Conservation (phyloP, 2,113 vertebrate genomes). For the Vidua chalybeata region DNA sequence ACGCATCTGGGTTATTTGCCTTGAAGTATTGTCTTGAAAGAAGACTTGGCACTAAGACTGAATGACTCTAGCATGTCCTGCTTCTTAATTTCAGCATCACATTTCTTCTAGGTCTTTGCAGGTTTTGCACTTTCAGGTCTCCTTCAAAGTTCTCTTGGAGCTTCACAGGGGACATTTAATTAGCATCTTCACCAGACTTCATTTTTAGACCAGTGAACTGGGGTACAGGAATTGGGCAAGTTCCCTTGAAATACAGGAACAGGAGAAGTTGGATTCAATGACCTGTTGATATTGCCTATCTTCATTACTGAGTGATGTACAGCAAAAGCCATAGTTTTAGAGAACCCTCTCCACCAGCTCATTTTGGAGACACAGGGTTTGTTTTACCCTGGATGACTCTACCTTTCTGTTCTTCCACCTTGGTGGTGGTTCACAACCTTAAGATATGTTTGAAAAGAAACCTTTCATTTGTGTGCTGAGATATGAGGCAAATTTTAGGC, state of each 20-base stretch:
- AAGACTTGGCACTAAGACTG: background rate
- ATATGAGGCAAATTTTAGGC: background rate
- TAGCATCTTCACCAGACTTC: background rate
- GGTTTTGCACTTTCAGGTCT: background rate
- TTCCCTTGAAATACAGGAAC: background rate
- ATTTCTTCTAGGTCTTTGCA: background rate
- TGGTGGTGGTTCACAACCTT: background rate
- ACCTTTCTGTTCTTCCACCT: background rate
- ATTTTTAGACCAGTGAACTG: background rate
- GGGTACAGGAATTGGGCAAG: background rate
- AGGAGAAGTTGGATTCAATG: background rate
- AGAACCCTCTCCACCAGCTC: background rate
- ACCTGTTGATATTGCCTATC: background rate
- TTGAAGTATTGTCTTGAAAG: background rate
- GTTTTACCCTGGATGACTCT: background rate
- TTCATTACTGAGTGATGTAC: background rate
- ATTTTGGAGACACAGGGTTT: background rate
- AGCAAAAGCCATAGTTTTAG: background rate
- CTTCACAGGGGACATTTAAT: background rate
- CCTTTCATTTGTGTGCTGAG: background rate
- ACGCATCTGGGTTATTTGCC: background rate
- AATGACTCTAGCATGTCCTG: background rate
- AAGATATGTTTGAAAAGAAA: background rate
- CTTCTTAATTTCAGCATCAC: background rate
- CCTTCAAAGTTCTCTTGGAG: background rate